Conservation (phyloP, 2,797 vertebrate genomes). For the Myotis planiceps region DNA sequence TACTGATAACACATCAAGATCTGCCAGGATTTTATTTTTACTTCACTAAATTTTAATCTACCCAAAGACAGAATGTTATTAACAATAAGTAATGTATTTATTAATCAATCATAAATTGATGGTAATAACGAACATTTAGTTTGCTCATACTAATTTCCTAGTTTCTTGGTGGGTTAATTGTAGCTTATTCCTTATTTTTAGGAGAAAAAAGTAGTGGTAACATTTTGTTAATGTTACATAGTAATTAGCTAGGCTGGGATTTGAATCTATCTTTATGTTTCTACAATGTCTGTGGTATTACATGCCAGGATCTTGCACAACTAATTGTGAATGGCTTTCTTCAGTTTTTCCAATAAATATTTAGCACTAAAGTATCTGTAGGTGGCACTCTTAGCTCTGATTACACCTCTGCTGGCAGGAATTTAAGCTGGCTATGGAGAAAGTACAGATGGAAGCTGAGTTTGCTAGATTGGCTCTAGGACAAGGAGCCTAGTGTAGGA, state of each 20-base stretch:
- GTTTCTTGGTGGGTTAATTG: neutral
- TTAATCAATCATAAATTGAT: slow-evolving; percentile 1
- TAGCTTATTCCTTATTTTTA: neutral
- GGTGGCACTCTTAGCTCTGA: slow-evolving; percentile 85
- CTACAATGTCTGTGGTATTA: neutral
- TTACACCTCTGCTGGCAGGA: slow-evolving; percentile 38
- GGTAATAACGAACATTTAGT: neutral
- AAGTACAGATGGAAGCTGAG: neutral
- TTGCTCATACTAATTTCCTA: neutral
- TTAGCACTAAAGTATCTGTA: slow-evolving; percentile 75
- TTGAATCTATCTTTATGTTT: too few species aligned
- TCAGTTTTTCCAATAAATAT: slow-evolving; percentile 26
- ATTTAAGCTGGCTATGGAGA: slow-evolving; percentile 24
- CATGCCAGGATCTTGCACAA: neutral
- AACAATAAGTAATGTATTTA: slow-evolving; percentile 10
- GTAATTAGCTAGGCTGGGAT: neutral
- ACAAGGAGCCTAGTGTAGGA: neutral
- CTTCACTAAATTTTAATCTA: neutral
- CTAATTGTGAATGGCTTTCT: neutral
- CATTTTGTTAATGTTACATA: neutral
- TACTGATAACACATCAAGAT: neutral
- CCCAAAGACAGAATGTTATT: neutral
- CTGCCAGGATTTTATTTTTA: neutral
- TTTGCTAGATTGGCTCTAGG: neutral
- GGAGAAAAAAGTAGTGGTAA: neutral